These are phyloP conservation scores for Tragulus kanchil DNA, from an alignment of 2,113 vertebrate genomes.

Conservation along the genomic window DNA sequence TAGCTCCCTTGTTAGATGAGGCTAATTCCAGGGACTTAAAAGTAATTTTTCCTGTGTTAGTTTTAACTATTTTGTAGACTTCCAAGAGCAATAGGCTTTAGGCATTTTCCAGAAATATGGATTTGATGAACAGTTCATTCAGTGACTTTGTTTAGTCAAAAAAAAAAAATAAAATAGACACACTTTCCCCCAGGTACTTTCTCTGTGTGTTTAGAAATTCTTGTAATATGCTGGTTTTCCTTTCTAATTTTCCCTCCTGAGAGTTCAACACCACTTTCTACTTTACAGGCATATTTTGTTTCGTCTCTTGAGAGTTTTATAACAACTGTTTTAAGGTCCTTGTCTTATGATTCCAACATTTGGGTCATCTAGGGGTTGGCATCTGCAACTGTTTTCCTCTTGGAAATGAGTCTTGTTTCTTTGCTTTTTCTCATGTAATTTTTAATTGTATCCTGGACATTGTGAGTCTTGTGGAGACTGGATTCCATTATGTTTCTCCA, in stretches of 20 bases:
- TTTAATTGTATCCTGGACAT: background rate
- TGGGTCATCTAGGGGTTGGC: background rate
- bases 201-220: background rate
- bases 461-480: background rate
- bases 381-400: background rate
- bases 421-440: background rate
- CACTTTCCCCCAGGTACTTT: background rate
- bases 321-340: conserved; percentile 9
- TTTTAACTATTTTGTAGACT: conserved; percentile 53
- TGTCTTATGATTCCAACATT: background rate
- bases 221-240: background rate
- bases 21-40: conserved; percentile 43
- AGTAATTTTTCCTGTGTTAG: conserved; percentile 6
- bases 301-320: background rate
- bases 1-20: conserved; percentile 39
- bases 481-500: background rate
- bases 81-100: background rate
- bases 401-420: conserved; percentile 37
- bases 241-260: background rate
- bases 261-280: background rate
- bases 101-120: background rate
- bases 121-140: background rate
- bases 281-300: background rate
- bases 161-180: background rate
- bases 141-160: background rate